Conservation (phyloP, 2,113 vertebrate genomes). For the Thalassarche chlororhynchos region DNA sequence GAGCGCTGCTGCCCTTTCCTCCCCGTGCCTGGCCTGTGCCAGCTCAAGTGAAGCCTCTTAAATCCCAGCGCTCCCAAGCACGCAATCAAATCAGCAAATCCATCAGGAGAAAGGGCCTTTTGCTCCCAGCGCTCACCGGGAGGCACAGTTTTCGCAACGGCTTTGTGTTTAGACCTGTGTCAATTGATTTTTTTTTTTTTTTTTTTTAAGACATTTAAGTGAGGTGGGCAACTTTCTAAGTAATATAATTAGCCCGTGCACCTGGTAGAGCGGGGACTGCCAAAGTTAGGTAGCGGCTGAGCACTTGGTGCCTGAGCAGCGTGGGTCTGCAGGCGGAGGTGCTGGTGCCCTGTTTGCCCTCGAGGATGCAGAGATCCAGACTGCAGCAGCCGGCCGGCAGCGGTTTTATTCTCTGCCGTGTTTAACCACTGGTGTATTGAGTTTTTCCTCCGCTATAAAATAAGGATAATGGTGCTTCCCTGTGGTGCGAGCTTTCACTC, state of each 20-base stretch:
- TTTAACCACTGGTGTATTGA: background rate
- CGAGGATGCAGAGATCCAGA: background rate
- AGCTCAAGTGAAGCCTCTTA: background rate
- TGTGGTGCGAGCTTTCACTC: background rate
- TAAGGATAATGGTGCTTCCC: background rate
- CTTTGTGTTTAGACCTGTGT: background rate
- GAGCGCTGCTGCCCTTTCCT: background rate
- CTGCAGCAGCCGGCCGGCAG: background rate
- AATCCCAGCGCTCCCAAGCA: background rate
- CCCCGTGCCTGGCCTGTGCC: background rate
- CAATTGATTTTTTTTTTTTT: background rate
- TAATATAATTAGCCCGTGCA: background rate
- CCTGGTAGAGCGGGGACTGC: background rate
- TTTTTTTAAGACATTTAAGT: background rate
- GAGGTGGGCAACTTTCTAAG: background rate
- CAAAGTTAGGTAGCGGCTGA: background rate
- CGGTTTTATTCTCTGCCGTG: background rate
- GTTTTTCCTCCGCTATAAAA: background rate
- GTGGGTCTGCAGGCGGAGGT: background rate
- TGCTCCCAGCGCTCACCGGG: background rate
- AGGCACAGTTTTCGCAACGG: background rate
- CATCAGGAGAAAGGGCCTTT: background rate
- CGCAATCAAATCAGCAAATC: background rate
- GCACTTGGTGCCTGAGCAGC: background rate
- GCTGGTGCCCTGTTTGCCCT: background rate